Conservation (phyloP, 2,113 vertebrate genomes). For the Micronycteris hirsuta region DNA sequence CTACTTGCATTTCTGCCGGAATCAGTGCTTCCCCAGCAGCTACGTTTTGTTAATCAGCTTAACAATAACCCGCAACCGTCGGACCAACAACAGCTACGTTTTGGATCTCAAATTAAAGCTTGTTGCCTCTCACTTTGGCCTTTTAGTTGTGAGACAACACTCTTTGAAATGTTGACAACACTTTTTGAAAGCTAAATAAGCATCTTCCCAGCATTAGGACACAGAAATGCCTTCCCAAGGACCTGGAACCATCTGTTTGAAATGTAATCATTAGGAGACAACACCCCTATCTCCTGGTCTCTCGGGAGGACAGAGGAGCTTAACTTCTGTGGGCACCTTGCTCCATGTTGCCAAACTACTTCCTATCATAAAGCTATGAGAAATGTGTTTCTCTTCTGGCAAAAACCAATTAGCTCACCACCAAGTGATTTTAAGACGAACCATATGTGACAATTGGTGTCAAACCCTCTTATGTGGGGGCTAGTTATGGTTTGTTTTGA, state of each 20-base stretch:
- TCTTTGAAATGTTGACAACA: background rate
- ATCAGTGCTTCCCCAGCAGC: background rate
- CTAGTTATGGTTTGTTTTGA: background rate
- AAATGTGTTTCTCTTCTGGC: background rate
- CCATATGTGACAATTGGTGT: background rate
- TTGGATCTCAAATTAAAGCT: background rate
- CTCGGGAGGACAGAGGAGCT: background rate
- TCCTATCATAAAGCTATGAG: background rate
- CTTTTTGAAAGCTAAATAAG: background rate
- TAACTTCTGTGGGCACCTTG: background rate
- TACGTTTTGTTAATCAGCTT: no score
- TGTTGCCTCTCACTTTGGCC: background rate
- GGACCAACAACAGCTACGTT: background rate
- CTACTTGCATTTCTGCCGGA: background rate
- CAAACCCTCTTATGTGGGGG: background rate
- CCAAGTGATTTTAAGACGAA: background rate
- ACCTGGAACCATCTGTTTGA: background rate
- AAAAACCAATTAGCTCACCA: background rate
- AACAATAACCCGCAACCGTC: no score
- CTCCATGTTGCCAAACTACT: background rate
- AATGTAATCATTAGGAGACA: background rate
- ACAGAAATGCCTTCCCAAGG: background rate
- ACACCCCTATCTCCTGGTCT: background rate
- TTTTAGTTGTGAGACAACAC: background rate
- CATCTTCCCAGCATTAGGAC: background rate